These are phyloP conservation scores for Anisognathus igniventris DNA, from an alignment of 2,797 vertebrate species.

Conservation along the genomic window DNA sequence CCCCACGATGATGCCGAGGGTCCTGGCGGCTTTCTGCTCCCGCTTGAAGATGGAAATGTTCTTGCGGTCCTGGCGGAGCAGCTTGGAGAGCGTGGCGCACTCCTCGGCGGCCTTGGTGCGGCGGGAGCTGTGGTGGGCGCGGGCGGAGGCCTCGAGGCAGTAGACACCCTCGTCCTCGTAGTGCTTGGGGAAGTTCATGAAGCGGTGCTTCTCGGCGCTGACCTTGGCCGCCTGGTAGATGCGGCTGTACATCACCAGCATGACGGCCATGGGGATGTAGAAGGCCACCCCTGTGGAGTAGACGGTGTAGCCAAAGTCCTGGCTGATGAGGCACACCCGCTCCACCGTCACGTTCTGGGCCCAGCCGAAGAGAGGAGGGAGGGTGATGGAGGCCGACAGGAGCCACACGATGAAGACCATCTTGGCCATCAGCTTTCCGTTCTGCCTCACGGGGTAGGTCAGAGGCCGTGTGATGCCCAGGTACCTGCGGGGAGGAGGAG, in stretches of 20 bases:
- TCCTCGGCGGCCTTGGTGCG: conserved; percentile 65
- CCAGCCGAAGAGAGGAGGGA: conserved; percentile 76
- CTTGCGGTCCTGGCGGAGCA: conserved; percentile 71
- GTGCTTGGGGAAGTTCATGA: conserved; percentile 67
- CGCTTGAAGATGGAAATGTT: conserved; percentile 78
- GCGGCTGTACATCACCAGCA: conserved; percentile 75
- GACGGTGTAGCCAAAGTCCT: conserved; percentile 76
- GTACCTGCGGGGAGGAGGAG: conserved; percentile 51
- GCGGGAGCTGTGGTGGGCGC: conserved; percentile 45
- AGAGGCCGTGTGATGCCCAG: conserved; percentile 74
- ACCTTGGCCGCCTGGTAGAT: conserved; percentile 75
- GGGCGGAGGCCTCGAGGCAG: conserved; percentile 53
- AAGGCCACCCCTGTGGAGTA: conserved; percentile 77
- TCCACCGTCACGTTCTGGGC: conserved; percentile 74
- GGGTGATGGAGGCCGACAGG: conserved; percentile 74
- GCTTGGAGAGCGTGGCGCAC: conserved; percentile 70
- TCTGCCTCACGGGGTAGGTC: conserved; percentile 73
- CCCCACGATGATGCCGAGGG: conserved; percentile 74
- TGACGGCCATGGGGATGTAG: conserved; percentile 76
- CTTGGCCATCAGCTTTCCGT: conserved; percentile 77
- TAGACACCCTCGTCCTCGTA: conserved; percentile 49
- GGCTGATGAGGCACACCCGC: conserved; percentile 76
- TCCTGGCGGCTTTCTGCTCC: conserved; percentile 76
- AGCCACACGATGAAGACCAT: conserved; percentile 78
- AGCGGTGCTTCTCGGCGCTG: conserved; percentile 73